A percentile compares a stretch with the other conserved stretches of the same genome.
phyloP scores from a whole-genome alignment of 2,888 invertebrate species.

The Busseola fusca region DNA sequence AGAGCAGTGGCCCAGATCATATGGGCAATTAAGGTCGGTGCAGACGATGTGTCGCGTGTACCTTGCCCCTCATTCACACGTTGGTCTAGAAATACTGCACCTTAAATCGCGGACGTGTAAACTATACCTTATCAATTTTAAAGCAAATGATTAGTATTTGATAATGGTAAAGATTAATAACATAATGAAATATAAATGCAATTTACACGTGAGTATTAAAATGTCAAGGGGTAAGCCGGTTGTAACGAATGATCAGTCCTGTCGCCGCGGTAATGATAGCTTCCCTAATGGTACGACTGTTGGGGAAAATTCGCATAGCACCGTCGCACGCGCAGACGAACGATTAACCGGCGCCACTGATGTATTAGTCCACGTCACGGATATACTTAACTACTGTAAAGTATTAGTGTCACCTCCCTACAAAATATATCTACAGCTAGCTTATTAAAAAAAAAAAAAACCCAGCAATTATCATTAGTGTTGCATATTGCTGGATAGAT shows the following conservation, averaged over 20 bases:
- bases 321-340: conserved; percentile 82
- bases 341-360: conserved; percentile 84
- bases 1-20: conserved; percentile 85
- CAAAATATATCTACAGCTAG: conserved; percentile 51
- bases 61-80: conserved; percentile 68
- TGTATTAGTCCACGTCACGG: conserved; percentile 83
- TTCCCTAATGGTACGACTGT: conserved; percentile 81
- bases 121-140: conserved; percentile 18
- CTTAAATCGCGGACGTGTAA: conserved; percentile 18
- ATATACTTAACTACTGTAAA: conserved; percentile 73
- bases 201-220: conserved; percentile 69
- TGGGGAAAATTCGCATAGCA: conserved; percentile 84
- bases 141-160: conserved; percentile 11
- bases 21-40: conserved; percentile 84
- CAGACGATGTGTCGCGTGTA: conserved; percentile 77
- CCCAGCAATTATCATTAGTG: conserved; percentile 39
- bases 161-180: conserved; percentile 51
- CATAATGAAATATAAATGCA: conserved; percentile 69
- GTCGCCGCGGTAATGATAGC: conserved; percentile 86
- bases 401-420: conserved; percentile 68
- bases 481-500: conserved; percentile 18
- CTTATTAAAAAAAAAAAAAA: conserved; percentile 47
- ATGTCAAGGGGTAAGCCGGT: conserved; percentile 72
- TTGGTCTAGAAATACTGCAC: conserved; percentile 65
- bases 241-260: conserved; percentile 77